phyloP scores from a whole-genome alignment of 2,888 invertebrate genomes.

The Papilio gigon region DNA sequence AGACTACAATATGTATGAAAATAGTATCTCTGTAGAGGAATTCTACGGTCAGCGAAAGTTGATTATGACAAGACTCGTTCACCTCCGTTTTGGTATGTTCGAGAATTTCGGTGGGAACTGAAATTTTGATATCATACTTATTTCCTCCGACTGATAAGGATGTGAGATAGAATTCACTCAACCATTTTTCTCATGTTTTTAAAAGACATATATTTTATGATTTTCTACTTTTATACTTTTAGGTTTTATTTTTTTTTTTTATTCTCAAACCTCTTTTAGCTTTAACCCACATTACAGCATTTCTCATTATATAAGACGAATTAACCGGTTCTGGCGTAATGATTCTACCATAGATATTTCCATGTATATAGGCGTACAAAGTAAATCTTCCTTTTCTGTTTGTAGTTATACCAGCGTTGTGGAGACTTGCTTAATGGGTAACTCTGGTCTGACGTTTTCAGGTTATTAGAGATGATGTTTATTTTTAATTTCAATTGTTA shows the following conservation, averaged over 20 bases:
- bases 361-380: too few relatives aligned
- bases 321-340: not conserved
- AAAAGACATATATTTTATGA: not conserved
- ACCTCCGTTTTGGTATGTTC: slow-evolving; percentile 24
- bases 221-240: not conserved
- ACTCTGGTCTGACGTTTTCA: too few relatives aligned
- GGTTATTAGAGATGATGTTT: too few relatives aligned
- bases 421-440: too few relatives aligned
- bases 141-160: not conserved
- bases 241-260: too few relatives aligned
- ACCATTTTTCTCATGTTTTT: not conserved
- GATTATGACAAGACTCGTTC: slow-evolving; percentile 18
- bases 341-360: too few relatives aligned
- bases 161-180: not conserved
- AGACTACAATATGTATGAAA: not conserved
- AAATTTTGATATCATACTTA: not conserved
- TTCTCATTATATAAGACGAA: not conserved
- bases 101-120: slow-evolving; percentile 6
- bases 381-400: too few relatives aligned
- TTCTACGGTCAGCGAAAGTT: slow-evolving; percentile 28
- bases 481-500: not conserved
- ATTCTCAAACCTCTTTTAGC: not conserved
- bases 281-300: not conserved
- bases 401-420: too few relatives aligned
- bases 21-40: not conserved